Evolutionary conservation across 2,113 vertebrate genomes (phyloP), one percentile per base, ranked within the genome.

Genomic region (Circaetus cinerascens): DNA sequence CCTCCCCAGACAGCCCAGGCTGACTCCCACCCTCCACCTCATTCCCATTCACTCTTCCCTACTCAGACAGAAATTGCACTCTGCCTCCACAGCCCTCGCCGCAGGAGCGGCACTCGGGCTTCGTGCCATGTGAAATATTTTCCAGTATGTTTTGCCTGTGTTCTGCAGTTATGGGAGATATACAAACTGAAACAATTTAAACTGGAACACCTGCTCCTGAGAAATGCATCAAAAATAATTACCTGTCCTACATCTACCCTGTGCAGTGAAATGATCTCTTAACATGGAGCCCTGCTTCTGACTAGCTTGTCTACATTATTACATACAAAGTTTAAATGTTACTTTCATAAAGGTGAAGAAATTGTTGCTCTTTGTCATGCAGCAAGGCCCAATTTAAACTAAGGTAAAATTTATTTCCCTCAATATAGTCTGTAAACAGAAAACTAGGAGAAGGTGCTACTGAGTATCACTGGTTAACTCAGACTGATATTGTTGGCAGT

Each of bases 221-320:
- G 94, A 97, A 97, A 98, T 90, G 91, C 93, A 98, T 97, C 97
- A 98, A 90, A 98, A 98, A 96, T 97, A 97, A 97, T 90, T 74
- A 97, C 96, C 94, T 93, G 93, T 95, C 96, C 91, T 83, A 4
- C 73, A 36, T 17, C 80, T 26, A 36, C 79, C 88, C 82, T 86
- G 67, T 23, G 84, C 81, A 59, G 50, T 36, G 94, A 66, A 95
- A 84, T 34, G 45, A 96, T 91, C 96, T 87, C 91, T 78, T 68
- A 85, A 86, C 86, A 81, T 3, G 5, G 43, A 86, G 90, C 88
- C 55, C 80, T 40, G 66, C 94, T 74, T 91, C 89, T 36, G 19
- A 74, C 86, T 5, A 53, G 50, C 94, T 66, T 27, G 41, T 51
- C 91, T 41, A 5, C 34, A 21, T 83, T 72, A 92, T 32, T 46